phyloP scores from a whole-genome alignment of 2,797 vertebrate genomes.

The Rhinogobio ventralis region DNA sequence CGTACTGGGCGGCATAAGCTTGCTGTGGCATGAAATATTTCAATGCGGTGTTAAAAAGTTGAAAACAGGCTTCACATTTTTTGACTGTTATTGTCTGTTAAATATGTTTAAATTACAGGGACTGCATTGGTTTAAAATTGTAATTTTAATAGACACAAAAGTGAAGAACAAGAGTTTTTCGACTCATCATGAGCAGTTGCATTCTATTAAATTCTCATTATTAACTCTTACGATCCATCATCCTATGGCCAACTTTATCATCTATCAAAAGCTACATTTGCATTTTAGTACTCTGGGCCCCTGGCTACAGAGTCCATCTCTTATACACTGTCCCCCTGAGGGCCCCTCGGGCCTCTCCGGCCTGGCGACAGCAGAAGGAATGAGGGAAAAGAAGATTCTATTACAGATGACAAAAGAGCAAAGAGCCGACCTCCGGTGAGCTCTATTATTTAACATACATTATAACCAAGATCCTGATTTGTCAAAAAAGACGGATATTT shows the following conservation, averaged over 20 bases:
- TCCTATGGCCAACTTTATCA: slow-evolving; percentile 25
- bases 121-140: neutral
- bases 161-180: slow-evolving; percentile 13
- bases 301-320: slow-evolving; percentile 44
- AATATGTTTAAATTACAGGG: slow-evolving; percentile 17
- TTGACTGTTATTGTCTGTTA: slow-evolving; percentile 31
- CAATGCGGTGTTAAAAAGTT: slow-evolving; percentile 44
- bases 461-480: slow-evolving; percentile 61
- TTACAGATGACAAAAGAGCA: slow-evolving; percentile 68
- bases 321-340: slow-evolving; percentile 51
- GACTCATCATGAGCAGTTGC: neutral
- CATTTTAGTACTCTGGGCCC: slow-evolving; percentile 41
- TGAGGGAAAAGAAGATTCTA: slow-evolving; percentile 61
- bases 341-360: slow-evolving; percentile 57
- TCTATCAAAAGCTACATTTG: slow-evolving; percentile 49
- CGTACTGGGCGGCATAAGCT: slow-evolving; percentile 34
- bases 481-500: slow-evolving; percentile 52
- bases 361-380: slow-evolving; percentile 54
- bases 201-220: slow-evolving; percentile 28
- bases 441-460: slow-evolving; percentile 70
- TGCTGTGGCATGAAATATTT: slow-evolving; percentile 43
- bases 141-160: slow-evolving; percentile 21
- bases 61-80: slow-evolving; percentile 45
- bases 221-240: slow-evolving; percentile 50
- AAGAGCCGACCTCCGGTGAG: slow-evolving; percentile 60